Conservation (phyloP, 35 echinoderm and acorn worm genomes). For the Lytechinus pictus region DNA sequence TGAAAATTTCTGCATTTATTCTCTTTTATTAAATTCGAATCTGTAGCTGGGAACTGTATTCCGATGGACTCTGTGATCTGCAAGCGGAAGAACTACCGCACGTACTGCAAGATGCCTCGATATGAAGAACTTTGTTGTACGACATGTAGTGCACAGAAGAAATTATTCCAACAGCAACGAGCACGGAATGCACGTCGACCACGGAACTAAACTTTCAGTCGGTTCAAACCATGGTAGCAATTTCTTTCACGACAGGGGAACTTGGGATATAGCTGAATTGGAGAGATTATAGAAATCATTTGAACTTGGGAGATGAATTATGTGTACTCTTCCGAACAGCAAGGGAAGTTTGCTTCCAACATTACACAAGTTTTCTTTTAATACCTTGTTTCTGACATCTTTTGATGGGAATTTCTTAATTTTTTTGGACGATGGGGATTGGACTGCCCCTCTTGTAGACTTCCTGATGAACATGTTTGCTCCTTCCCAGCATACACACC, state of each 20-base stretch:
- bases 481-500: background rate
- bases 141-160: slow-evolving; percentile 45
- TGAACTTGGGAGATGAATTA: too few relatives aligned
- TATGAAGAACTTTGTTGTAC: slow-evolving; percentile 56
- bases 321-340: too few relatives aligned
- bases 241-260: background rate
- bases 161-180: slow-evolving; percentile 22
- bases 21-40: background rate
- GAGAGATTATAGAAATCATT: too few relatives aligned
- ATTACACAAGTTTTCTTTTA: too few relatives aligned
- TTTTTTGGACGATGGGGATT: background rate
- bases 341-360: too few relatives aligned
- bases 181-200: background rate
- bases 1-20: too few relatives aligned
- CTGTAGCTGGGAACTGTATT: slow-evolving; percentile 32
- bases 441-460: background rate
- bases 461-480: background rate
- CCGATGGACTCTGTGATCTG: slow-evolving; percentile 55
- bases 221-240: background rate
- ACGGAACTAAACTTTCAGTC: background rate
- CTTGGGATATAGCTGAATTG: background rate
- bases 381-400: background rate
- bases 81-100: slow-evolving; percentile 44
- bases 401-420: background rate
- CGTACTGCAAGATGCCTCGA: slow-evolving; percentile 56